Conservation (phyloP, 2,797 vertebrate species). For the Okamejei kenojei region DNA sequence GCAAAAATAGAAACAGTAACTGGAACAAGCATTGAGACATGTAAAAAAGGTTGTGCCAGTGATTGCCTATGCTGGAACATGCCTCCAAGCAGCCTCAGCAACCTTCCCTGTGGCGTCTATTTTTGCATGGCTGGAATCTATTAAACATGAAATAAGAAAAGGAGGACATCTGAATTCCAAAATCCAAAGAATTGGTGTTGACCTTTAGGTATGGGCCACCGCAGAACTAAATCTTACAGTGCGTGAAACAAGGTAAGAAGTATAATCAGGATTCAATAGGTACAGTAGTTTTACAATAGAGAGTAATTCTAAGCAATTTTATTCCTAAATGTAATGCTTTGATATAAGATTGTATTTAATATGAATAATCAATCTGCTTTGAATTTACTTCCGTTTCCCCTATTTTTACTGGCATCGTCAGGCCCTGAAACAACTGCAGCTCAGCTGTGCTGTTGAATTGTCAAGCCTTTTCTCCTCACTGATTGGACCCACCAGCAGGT, state of each 20-base stretch:
- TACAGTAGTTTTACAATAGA: no score
- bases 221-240: background rate
- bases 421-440: background rate
- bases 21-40: conserved; percentile 56
- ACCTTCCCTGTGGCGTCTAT: background rate
- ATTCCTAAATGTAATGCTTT: background rate
- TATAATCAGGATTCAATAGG: background rate
- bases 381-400: background rate
- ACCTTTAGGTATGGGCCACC: background rate
- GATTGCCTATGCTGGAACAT: background rate
- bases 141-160: background rate
- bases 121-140: background rate
- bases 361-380: background rate
- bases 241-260: conserved; percentile 7
- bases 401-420: background rate
- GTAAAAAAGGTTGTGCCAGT: background rate
- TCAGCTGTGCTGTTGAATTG: background rate
- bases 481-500: background rate
- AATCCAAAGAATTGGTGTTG: background rate
- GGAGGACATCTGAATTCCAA: conserved; percentile 9
- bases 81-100: background rate
- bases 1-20: conserved; percentile 74
- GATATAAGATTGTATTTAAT: background rate
- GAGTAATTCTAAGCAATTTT: background rate
- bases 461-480: background rate